Evolutionary conservation across 2,888 invertebrate genomes (phyloP).

Genomic region (Acrobasis suavella): DNA sequence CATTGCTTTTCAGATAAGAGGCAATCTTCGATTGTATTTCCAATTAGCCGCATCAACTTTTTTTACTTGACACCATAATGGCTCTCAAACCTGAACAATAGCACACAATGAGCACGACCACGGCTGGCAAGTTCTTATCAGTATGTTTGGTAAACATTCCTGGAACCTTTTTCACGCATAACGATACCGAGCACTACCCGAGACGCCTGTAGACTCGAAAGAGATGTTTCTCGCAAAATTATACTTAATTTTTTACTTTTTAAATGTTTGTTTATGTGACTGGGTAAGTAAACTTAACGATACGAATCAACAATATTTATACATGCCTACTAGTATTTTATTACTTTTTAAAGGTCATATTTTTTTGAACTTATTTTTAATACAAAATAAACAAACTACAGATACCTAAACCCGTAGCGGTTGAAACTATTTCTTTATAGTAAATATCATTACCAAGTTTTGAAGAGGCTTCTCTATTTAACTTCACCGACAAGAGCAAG

Average conservation of each 20-base stretch:
- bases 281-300: constrained; percentile 40
- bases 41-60: constrained; percentile 26
- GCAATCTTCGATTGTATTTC: constrained; percentile 1
- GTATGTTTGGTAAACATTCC: constrained; percentile 47
- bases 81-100: constrained; percentile 32
- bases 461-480: no score
- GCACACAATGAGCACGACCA: constrained; percentile 37
- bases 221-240: constrained; percentile 40
- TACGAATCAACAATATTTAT: no score
- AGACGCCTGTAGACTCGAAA: constrained; percentile 23
- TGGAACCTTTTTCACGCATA: constrained; percentile 34
- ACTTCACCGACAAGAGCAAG: no score
- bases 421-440: no score
- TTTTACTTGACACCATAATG: constrained; percentile 20
- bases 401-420: no score
- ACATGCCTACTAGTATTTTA: no score
- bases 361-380: no score
- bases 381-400: no score
- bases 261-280: constrained; percentile 38
- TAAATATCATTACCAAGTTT: no score
- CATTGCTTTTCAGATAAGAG: background rate
- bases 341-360: no score
- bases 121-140: constrained; percentile 42
- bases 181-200: constrained; percentile 30
- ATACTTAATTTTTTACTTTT: constrained; percentile 39